These are phyloP conservation scores for Entomobrya proxima DNA, from an alignment of 2,888 invertebrate species.

Conservation along the genomic window DNA sequence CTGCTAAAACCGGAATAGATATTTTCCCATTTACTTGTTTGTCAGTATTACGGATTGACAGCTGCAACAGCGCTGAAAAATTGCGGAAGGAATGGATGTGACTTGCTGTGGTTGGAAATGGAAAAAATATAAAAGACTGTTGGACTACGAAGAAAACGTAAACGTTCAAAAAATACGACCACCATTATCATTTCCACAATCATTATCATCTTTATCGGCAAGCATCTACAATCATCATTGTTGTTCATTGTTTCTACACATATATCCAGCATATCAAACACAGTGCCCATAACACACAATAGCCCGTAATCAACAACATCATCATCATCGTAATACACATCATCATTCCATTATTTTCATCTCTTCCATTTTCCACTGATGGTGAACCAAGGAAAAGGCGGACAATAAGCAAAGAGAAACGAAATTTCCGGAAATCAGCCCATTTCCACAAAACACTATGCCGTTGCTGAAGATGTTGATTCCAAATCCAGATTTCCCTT, in stretches of 20 bases:
- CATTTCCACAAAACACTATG: constrained; percentile 42
- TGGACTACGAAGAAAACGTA: constrained; percentile 16
- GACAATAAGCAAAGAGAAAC: constrained; percentile 27
- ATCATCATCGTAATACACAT: constrained; percentile 4
- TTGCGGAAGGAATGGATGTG: constrained; percentile 55
- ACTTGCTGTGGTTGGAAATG: constrained; percentile 66
- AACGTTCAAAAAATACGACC: constrained; percentile 45
- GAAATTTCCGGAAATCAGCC: constrained; percentile 52
- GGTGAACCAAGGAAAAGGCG: background rate
- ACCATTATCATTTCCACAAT: background rate
- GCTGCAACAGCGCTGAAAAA: constrained; percentile 23
- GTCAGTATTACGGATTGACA: constrained; percentile 29
- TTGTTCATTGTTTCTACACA: constrained; percentile 5
- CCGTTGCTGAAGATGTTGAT: constrained; percentile 26
- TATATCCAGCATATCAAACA: constrained; percentile 27
- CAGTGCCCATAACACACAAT: constrained; percentile 40
- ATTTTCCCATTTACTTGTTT: constrained; percentile 28
- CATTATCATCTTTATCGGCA: constrained; percentile 4
- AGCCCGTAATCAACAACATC: constrained; percentile 29
- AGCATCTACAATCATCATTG: background rate
- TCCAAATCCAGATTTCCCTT: constrained; percentile 48
- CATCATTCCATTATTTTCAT: constrained; percentile 24
- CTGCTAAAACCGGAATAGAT: background rate
- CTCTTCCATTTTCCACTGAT: constrained; percentile 5
- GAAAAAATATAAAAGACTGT: constrained; percentile 61